phyloP scores from a whole-genome alignment of 2,797 vertebrate species.

The Calcarius lapponicus region DNA sequence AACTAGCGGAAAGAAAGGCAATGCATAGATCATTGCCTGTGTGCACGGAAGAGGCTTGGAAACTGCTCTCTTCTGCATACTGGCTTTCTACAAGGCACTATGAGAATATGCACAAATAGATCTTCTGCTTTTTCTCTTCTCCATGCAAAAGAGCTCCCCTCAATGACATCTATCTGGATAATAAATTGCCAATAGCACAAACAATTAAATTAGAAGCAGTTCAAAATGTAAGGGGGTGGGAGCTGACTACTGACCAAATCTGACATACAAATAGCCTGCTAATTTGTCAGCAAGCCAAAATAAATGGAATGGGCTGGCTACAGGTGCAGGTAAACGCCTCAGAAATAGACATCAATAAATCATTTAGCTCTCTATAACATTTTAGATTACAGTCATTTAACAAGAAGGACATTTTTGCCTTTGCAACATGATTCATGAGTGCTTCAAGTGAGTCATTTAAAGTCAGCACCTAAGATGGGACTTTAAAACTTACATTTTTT shows the following conservation, averaged over 20 bases:
- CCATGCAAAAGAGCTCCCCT: neutral
- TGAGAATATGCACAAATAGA: neutral
- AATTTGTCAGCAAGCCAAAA: slow-evolving; percentile 59
- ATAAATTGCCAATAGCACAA: slow-evolving; percentile 24
- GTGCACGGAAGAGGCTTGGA: neutral
- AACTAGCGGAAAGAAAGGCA: neutral
- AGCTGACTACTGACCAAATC: slow-evolving; percentile 37
- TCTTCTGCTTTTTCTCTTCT: neutral
- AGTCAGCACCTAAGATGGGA: neutral
- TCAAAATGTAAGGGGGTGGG: slow-evolving; percentile 22
- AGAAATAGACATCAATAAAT: slow-evolving; percentile 56
- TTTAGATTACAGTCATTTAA: slow-evolving; percentile 34
- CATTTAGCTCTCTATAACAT: slow-evolving; percentile 8
- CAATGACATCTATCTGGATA: slow-evolving; percentile 22
- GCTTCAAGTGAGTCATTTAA: neutral
- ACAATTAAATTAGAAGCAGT: slow-evolving; percentile 57
- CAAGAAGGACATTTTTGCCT: slow-evolving; percentile 8
- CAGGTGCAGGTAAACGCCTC: slow-evolving; percentile 40
- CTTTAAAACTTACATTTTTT: neutral
- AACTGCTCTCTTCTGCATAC: neutral
- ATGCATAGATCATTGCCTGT: neutral
- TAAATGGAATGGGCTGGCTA: slow-evolving; percentile 52
- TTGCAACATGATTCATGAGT: neutral
- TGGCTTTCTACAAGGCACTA: neutral
- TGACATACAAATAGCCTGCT: slow-evolving; percentile 46